Conservation (phyloP, 2,797 vertebrate species). For the Centropyge bicolor region DNA sequence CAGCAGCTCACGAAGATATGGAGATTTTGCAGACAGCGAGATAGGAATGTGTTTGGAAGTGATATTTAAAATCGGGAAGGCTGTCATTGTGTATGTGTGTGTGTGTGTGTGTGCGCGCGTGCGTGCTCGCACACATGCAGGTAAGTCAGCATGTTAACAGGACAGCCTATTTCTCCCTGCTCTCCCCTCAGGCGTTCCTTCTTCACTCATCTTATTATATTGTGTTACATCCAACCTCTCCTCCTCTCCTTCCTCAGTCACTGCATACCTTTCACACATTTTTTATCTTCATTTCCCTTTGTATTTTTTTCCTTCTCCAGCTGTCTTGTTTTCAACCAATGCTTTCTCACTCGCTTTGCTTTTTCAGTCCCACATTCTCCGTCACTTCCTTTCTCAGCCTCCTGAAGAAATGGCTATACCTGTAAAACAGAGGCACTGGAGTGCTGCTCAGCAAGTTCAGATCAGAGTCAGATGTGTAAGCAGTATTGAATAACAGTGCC, state of each 20-base stretch:
- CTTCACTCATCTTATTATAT: constrained; percentile 72
- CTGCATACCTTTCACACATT: constrained; percentile 35
- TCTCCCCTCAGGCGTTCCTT: constrained; percentile 58
- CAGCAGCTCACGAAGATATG: constrained; percentile 49
- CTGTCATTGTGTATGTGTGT: constrained; percentile 57
- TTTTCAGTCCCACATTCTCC: constrained; percentile 14
- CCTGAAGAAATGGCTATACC: constrained; percentile 4
- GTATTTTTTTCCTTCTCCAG: constrained; percentile 29
- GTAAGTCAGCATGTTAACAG: constrained; percentile 69
- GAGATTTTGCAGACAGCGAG: constrained; percentile 55
- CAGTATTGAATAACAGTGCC: constrained; percentile 4
- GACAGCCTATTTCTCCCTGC: constrained; percentile 57
- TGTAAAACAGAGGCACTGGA: constrained; percentile 22
- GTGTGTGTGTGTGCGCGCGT: neutral
- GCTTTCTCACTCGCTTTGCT: constrained; percentile 14
- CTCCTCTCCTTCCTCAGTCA: constrained; percentile 39
- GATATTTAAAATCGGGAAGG: constrained; percentile 69
- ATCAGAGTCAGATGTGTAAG: constrained; percentile 21
- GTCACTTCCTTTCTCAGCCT: constrained; percentile 23
- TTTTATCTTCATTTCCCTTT: constrained; percentile 28
- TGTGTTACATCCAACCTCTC: constrained; percentile 63
- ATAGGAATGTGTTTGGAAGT: constrained; percentile 61
- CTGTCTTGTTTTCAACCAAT: constrained; percentile 46
- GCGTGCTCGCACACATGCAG: neutral
- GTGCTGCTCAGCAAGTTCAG: constrained; percentile 9